Conservation (phyloP, 2,888 invertebrate genomes). For the Agriopis leucophaearia region DNA sequence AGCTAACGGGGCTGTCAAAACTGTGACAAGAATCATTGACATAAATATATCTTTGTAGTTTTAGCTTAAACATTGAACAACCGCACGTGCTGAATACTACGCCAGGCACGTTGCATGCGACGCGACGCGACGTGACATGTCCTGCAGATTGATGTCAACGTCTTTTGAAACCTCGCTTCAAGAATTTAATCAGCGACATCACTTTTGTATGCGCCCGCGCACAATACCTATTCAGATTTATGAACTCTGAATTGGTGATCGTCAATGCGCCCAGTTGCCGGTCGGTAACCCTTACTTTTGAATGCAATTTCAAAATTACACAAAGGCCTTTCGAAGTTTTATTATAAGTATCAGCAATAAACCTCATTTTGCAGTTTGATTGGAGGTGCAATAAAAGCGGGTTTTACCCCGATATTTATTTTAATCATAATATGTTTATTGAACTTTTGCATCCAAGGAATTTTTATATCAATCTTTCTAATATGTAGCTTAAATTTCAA, state of each 20-base stretch:
- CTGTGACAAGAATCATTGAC: too few relatives aligned
- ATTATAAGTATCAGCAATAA: slow-evolving; percentile 32
- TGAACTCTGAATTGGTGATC: slow-evolving; percentile 73
- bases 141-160: slow-evolving; percentile 70
- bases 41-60: slow-evolving; percentile 24
- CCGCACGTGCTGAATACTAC: slow-evolving; percentile 48
- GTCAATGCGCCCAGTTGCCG: slow-evolving; percentile 67
- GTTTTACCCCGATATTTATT: slow-evolving; percentile 19
- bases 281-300: slow-evolving; percentile 69
- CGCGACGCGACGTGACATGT: slow-evolving; percentile 49
- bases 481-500: neutral
- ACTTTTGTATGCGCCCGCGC: slow-evolving; percentile 76
- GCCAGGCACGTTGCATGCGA: slow-evolving; percentile 31
- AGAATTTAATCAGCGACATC: slow-evolving; percentile 71
- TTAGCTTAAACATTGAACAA: too few relatives aligned
- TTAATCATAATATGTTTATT: slow-evolving; percentile 28
- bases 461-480: slow-evolving; percentile 8
- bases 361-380: slow-evolving; percentile 13
- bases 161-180: slow-evolving; percentile 67
- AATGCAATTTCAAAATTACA: slow-evolving; percentile 57
- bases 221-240: slow-evolving; percentile 80
- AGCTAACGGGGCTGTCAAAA: too few relatives aligned
- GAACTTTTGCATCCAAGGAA: neutral
- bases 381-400: slow-evolving; percentile 23
- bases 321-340: slow-evolving; percentile 46